A percentile compares a stretch with the other conserved stretches of the same genome.
Evolutionary conservation across 1,140 invertebrate genomes (phyloP).

Genomic region (Leptoteleia sp.): DNA sequence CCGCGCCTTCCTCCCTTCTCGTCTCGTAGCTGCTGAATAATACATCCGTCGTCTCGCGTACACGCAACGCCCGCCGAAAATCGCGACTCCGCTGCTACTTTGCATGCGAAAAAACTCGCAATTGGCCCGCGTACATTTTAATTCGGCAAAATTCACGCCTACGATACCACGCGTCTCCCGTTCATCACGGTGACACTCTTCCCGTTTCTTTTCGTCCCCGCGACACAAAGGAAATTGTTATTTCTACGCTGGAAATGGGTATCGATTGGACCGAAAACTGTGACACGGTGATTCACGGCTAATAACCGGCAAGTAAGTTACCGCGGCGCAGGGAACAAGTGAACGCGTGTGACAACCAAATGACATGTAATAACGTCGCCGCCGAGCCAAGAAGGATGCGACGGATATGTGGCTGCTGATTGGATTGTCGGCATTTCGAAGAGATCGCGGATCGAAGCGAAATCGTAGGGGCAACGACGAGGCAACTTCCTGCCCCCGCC

Average conservation of each 20-base stretch:
- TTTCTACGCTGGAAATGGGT: no score
- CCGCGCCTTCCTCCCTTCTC: conserved; percentile 21
- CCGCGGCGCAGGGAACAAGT: neutral
- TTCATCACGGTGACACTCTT: no score
- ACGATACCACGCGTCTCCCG: no score
- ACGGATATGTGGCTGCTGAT: neutral
- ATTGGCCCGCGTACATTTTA: no score
- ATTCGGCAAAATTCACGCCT: no score
- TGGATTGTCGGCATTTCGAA: conserved; percentile 10
- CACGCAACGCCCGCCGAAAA: no score
- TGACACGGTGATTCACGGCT: no score
- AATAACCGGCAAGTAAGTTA: conserved; percentile 21
- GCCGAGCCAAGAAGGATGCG: neutral
- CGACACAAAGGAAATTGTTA: no score
- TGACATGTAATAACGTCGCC: conserved; percentile 9
- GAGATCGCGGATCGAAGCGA: conserved; percentile 3
- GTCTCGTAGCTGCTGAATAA: conserved; percentile 55
- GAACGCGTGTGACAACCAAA: neutral
- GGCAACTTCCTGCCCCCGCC: neutral
- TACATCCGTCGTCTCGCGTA: conserved; percentile 52
- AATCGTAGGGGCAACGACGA: conserved; percentile 12
- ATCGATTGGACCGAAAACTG: no score
- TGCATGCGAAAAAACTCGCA: no score
- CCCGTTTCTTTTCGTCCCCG: no score
- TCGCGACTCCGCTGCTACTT: no score